A percentile compares a stretch with the other conserved stretches of the same genome.
Evolutionary conservation across 2,888 invertebrate species (phyloP).

Genomic region (Archips xylosteana): DNA sequence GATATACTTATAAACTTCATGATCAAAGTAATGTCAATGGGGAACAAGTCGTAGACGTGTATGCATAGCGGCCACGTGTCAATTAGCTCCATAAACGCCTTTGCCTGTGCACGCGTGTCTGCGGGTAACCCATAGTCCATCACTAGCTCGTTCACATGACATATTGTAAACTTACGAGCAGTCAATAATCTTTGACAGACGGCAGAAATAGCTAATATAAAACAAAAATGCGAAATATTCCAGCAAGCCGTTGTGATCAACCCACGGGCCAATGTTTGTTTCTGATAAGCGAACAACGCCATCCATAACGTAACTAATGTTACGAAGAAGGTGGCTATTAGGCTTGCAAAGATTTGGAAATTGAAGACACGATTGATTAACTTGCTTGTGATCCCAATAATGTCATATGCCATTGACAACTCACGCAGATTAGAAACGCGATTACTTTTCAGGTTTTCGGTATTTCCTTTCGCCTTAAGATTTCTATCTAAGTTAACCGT

Average conservation of each 20-base stretch:
- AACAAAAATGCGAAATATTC: background rate
- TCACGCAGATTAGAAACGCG: background rate
- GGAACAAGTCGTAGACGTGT: slow-evolving; percentile 42
- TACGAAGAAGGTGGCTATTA: background rate
- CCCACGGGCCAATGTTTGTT: background rate
- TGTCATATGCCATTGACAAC: background rate
- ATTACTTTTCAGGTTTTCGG: background rate
- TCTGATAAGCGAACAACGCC: background rate
- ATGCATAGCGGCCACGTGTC: slow-evolving; percentile 41
- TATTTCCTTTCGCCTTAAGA: background rate
- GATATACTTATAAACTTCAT: slow-evolving; percentile 43
- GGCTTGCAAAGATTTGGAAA: slow-evolving; percentile 2
- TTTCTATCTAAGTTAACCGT: background rate
- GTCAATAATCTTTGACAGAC: background rate
- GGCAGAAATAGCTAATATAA: background rate
- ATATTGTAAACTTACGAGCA: background rate
- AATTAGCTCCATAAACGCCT: slow-evolving; percentile 42
- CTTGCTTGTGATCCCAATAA: background rate
- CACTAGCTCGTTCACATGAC: slow-evolving; percentile 35
- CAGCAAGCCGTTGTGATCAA: background rate
- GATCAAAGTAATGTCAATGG: slow-evolving; percentile 41
- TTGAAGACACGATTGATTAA: slow-evolving; percentile 2
- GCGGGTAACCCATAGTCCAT: slow-evolving; percentile 41
- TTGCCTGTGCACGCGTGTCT: slow-evolving; percentile 35
- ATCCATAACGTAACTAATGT: background rate